Evolutionary conservation across 2,797 vertebrate species (phyloP).

Genomic region (Karalla daura): DNA sequence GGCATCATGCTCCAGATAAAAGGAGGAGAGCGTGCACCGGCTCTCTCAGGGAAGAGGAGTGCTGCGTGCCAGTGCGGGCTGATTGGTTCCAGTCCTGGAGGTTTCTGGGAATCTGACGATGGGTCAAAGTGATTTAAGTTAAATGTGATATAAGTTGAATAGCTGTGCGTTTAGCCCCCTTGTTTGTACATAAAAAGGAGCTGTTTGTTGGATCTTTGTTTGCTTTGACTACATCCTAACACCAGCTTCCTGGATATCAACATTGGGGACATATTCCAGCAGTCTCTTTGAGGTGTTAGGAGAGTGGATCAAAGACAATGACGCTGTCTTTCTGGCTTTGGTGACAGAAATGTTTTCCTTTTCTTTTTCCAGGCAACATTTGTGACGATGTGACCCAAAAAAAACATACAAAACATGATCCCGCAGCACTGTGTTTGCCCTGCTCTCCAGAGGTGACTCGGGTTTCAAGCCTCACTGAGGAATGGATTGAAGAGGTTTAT

Average conservation of each 20-base stretch:
- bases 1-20: constrained; percentile 23
- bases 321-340: too few species aligned
- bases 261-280: too few species aligned
- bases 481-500: not conserved
- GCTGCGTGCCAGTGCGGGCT: not conserved
- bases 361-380: too few species aligned
- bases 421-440: not conserved
- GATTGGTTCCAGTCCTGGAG: not conserved
- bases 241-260: too few species aligned
- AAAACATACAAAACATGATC: too few species aligned
- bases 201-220: not conserved
- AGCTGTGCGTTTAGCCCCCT: not conserved
- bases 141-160: not conserved
- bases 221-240: not conserved
- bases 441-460: not conserved
- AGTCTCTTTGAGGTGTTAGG: not conserved
- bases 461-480: too few species aligned
- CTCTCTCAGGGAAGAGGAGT: not conserved
- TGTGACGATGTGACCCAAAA: not conserved
- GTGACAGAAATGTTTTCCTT: too few species aligned
- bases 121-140: not conserved
- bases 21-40: not conserved
- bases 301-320: not conserved
- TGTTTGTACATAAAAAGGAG: not conserved
- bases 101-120: not conserved